Conservation (phyloP, 2,797 vertebrate genomes). For the Acipenser transmontanus region DNA sequence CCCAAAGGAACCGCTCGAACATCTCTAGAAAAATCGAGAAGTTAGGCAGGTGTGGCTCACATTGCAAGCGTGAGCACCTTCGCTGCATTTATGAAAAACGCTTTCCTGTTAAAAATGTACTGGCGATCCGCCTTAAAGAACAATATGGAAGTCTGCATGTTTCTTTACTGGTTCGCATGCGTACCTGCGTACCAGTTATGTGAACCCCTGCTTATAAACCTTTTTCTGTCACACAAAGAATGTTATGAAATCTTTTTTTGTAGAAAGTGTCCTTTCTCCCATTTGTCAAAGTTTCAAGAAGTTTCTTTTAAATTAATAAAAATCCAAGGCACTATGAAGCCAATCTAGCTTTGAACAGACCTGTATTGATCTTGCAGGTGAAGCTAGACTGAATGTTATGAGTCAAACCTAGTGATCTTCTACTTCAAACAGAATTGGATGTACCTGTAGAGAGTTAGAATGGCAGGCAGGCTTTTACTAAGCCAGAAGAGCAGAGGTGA, state of each 20-base stretch:
- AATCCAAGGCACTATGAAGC: conserved; percentile 93
- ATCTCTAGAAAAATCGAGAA: no score
- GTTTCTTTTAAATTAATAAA: conserved; percentile 99
- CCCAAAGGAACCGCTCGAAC: no score
- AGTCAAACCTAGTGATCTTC: conserved; percentile 83
- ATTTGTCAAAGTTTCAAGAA: conserved; percentile 96
- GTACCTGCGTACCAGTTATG: no score
- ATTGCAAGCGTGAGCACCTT: no score
- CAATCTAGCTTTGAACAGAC: conserved; percentile 91
- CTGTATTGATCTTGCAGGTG: conserved; percentile 99
- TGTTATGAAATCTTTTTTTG: conserved; percentile 28
- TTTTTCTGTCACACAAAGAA: no score
- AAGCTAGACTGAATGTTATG: conserved; percentile 79
- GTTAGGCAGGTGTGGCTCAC: no score
- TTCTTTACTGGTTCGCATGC: no score
- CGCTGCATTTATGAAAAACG: no score
- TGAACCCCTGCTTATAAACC: no score
- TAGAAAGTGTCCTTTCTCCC: conserved; percentile 64
- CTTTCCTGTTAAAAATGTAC: no score
- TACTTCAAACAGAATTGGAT: conserved; percentile 96
- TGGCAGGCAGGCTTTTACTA: conserved; percentile 70
- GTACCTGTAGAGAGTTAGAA: conserved; percentile 85
- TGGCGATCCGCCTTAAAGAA: no score
- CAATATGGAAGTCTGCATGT: no score
- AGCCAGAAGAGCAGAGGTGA: conserved; percentile 72